A percentile compares a stretch with the other conserved stretches of the same genome.
Conservation (phyloP, 2,888 invertebrate genomes). For the Pseudococcus viburni region DNA sequence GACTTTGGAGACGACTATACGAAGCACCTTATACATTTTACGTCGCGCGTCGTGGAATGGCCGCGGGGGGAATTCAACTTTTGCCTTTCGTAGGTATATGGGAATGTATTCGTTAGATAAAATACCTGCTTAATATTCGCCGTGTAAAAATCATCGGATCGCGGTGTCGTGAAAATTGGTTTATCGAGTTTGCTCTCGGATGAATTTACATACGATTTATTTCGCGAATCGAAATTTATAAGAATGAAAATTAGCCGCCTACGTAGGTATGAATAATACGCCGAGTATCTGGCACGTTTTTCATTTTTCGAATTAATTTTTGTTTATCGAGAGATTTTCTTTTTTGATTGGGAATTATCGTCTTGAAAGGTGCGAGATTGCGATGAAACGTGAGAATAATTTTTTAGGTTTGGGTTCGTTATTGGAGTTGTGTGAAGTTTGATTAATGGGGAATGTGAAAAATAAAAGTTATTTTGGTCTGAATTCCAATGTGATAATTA, state of each 20-base stretch:
- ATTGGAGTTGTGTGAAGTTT: too few relatives aligned
- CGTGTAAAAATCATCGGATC: not conserved
- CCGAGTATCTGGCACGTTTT: too few relatives aligned
- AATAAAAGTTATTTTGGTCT: too few relatives aligned
- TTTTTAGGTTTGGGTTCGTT: too few relatives aligned
- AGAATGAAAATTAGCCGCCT: not conserved
- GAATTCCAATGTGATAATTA: too few relatives aligned
- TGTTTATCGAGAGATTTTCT: too few relatives aligned
- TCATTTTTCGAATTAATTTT: too few relatives aligned
- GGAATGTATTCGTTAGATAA: not conserved
- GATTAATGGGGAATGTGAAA: too few relatives aligned
- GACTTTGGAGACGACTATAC: not conserved
- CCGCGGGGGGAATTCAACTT: not conserved
- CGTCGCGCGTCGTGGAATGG: not conserved
- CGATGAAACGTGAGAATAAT: too few relatives aligned
- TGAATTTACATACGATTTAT: not conserved
- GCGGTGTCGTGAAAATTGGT: not conserved
- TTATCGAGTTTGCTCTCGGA: not conserved
- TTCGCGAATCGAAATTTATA: not conserved
- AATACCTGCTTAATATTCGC: not conserved
- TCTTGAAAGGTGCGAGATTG: too few relatives aligned
- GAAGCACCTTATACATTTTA: not conserved
- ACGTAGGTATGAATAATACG: not conserved
- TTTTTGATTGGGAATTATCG: too few relatives aligned
- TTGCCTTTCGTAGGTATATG: not conserved